phyloP scores from a whole-genome alignment of 2,888 invertebrate species.

The Cryptocheilus praepositus region DNA sequence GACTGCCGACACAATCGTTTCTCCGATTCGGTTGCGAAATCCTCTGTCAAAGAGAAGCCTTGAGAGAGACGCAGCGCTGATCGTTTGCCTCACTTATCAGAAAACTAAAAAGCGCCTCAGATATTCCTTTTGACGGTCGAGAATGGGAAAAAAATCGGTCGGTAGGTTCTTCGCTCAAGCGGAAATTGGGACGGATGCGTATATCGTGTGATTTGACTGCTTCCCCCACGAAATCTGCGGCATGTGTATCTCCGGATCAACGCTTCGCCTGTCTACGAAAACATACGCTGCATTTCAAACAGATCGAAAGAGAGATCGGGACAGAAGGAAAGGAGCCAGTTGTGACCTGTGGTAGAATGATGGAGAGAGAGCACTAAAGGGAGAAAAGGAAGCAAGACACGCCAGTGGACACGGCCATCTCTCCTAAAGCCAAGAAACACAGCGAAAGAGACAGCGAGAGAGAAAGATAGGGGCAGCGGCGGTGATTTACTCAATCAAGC shows the following conservation, averaged over 20 bases:
- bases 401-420: background rate
- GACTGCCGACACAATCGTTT: too few species aligned
- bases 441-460: background rate
- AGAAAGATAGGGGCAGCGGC: background rate
- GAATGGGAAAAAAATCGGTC: too few species aligned
- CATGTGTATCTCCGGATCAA: conserved; percentile 36
- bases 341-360: conserved; percentile 2
- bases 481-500: conserved; percentile 52
- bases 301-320: background rate
- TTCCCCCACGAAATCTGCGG: conserved; percentile 26
- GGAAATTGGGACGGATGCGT: conserved; percentile 23
- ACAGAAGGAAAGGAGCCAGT: background rate
- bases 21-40: too few species aligned
- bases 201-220: conserved; percentile 33
- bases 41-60: background rate
- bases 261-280: conserved; percentile 43
- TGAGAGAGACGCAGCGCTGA: background rate
- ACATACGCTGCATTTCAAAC: conserved; percentile 60
- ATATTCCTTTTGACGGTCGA: too few species aligned
- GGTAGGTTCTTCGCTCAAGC: conserved; percentile 7
- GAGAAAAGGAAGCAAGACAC: background rate
- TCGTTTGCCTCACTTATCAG: background rate
- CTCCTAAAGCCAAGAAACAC: background rate
- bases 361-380: background rate
- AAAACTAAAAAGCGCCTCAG: too few species aligned